Percentiles rank a stretch among this genome's conserved stretches.
Evolutionary conservation across 2,888 invertebrate species (phyloP).

Genomic region (Mamestra brassicae): DNA sequence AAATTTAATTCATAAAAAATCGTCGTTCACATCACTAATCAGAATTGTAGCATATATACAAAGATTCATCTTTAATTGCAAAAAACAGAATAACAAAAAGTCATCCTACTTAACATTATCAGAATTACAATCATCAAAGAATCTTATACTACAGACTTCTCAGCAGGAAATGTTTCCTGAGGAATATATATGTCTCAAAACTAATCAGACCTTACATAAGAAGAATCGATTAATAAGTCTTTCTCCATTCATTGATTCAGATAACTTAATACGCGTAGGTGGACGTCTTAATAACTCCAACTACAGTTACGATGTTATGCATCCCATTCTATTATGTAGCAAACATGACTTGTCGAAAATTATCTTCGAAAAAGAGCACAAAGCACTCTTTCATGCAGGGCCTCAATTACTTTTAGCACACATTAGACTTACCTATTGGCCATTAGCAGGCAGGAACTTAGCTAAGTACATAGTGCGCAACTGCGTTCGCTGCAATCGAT

Average conservation of each 20-base stretch:
- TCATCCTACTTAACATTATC: background rate
- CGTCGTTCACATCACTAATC: too few species aligned
- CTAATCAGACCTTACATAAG: constrained; percentile 1
- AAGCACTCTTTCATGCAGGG: background rate
- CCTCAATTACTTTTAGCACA: background rate
- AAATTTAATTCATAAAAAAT: too few species aligned
- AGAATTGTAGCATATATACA: too few species aligned
- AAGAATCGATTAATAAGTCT: constrained; percentile 1
- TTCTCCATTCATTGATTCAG: background rate
- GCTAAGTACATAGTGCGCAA: background rate
- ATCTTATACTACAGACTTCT: constrained; percentile 9
- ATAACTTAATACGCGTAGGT: background rate
- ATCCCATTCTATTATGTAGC: too few species aligned
- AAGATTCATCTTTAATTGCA: background rate
- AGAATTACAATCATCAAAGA: too few species aligned
- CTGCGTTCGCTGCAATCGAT: too few species aligned
- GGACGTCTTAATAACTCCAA: background rate
- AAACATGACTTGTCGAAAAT: too few species aligned
- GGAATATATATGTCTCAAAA: constrained; percentile 16
- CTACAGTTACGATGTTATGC: background rate
- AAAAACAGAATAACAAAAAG: background rate
- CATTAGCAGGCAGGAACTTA: background rate
- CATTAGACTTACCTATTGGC: too few species aligned
- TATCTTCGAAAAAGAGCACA: background rate
- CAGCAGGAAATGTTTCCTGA: constrained; percentile 37